Evolutionary conservation across 1,140 invertebrate species (phyloP).

Genomic region (Pentalonia nigronervosa): DNA sequence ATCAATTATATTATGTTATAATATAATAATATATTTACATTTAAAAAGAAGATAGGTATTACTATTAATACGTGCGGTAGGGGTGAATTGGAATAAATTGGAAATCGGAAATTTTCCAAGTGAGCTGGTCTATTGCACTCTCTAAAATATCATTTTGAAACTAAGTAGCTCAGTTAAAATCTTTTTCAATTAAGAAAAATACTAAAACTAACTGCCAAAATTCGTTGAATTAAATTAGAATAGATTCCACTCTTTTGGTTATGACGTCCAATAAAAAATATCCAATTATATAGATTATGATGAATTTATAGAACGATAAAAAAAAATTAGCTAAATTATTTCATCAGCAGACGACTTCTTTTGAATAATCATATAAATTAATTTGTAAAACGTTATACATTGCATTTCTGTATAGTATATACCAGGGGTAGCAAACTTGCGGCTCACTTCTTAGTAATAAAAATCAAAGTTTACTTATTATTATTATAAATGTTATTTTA

Average conservation of each 20-base stretch:
- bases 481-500: too few relatives aligned
- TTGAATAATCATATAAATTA: not conserved
- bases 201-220: not conserved
- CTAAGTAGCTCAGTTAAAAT: not conserved
- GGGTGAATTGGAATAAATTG: not conserved
- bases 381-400: not conserved
- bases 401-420: too few relatives aligned
- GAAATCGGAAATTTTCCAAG: not conserved
- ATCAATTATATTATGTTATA: not conserved
- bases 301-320: not conserved
- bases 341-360: not conserved
- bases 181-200: not conserved
- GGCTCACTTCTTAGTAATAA: too few relatives aligned
- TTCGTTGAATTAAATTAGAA: not conserved
- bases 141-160: not conserved
- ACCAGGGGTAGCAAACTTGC: too few relatives aligned
- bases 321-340: not conserved
- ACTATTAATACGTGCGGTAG: too few relatives aligned
- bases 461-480: too few relatives aligned
- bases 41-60: too few relatives aligned
- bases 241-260: too few relatives aligned
- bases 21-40: too few relatives aligned
- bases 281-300: not conserved
- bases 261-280: not conserved
- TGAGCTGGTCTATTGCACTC: not conserved